Conservation (phyloP, 1,140 invertebrate species). For the Cydia splendana region DNA sequence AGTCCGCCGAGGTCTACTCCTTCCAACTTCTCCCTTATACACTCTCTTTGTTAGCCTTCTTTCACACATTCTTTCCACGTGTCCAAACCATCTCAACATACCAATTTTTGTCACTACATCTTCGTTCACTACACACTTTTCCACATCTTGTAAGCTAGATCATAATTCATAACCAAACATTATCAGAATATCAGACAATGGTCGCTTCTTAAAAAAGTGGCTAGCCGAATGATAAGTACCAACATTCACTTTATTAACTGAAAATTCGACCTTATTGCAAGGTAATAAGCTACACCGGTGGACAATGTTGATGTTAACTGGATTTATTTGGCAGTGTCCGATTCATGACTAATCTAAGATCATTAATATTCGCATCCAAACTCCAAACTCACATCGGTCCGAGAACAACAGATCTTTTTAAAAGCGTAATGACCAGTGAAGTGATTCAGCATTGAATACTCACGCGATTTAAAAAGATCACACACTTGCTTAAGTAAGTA, state of each 20-base stretch:
- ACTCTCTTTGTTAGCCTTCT: no score
- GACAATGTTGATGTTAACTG: background rate
- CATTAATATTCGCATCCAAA: conserved; percentile 15
- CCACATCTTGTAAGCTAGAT: no score
- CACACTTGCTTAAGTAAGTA: background rate
- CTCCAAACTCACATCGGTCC: conserved; percentile 2
- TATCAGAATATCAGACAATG: no score
- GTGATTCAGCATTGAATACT: conserved; percentile 67
- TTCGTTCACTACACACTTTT: no score
- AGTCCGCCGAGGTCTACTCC: no score
- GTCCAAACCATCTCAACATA: no score
- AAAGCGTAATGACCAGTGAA: conserved; percentile 54
- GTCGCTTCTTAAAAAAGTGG: background rate
- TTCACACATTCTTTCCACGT: no score
- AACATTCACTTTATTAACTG: background rate
- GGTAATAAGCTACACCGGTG: background rate
- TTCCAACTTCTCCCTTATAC: no score
- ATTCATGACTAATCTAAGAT: conserved; percentile 4
- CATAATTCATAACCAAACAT: no score
- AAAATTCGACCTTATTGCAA: background rate
- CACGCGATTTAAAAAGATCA: conserved; percentile 53
- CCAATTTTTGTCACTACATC: no score
- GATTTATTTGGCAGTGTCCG: conserved; percentile 12
- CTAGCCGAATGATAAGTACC: background rate
- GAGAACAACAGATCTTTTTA: background rate